Conservation (phyloP, 2,797 vertebrate species). For the Sebastes matsubarae region DNA sequence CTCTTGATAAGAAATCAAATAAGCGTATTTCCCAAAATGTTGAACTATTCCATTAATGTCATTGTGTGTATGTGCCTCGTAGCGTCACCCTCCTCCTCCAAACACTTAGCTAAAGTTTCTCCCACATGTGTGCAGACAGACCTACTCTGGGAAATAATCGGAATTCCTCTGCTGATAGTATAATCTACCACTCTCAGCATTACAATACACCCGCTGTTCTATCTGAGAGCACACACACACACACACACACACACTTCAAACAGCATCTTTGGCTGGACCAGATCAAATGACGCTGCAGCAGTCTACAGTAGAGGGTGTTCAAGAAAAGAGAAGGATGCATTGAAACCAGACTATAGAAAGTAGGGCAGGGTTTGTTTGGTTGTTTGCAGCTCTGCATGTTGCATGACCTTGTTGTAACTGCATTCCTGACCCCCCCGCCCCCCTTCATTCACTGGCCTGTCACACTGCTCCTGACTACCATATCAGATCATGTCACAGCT, state of each 20-base stretch:
- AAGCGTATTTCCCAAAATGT: neutral
- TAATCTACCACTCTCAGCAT: conserved; percentile 67
- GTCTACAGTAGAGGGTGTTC: neutral
- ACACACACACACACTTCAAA: conserved; percentile 42
- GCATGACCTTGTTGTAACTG: conserved; percentile 41
- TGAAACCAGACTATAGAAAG: conserved; percentile 3
- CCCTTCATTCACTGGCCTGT: conserved; percentile 17
- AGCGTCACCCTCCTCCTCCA: neutral
- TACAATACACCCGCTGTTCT: conserved; percentile 73
- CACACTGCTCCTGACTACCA: conserved; percentile 22
- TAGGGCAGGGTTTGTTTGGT: conserved; percentile 9
- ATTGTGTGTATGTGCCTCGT: neutral
- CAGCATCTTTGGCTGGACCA: conserved; percentile 9
- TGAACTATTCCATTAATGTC: neutral
- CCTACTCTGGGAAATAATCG: conserved; percentile 69
- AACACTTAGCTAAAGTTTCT: conserved; percentile 31
- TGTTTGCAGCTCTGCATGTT: conserved; percentile 21
- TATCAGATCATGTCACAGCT: conserved; percentile 55
- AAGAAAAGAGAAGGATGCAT: conserved; percentile 14
- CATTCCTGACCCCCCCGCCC: conserved; percentile 32
- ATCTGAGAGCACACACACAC: conserved; percentile 13
- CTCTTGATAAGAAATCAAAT: neutral
- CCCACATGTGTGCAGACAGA: conserved; percentile 42
- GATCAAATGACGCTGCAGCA: conserved; percentile 49
- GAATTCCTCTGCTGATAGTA: conserved; percentile 77